These are phyloP conservation scores for Myrmophylax atrothorax DNA, from an alignment of 2,113 vertebrate genomes.

Conservation along the genomic window DNA sequence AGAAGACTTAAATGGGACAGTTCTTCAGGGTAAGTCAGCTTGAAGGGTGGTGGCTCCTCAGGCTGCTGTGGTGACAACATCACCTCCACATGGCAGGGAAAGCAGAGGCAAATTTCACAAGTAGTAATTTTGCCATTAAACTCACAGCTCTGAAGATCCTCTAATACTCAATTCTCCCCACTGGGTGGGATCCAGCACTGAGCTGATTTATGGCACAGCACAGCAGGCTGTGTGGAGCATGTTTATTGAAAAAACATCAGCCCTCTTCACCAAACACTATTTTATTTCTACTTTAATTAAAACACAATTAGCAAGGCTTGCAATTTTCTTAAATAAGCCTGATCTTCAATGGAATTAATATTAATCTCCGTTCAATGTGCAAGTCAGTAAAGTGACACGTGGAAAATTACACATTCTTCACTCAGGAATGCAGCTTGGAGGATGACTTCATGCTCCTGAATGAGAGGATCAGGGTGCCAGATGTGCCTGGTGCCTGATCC, in stretches of 20 bases:
- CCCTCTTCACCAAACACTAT: not conserved
- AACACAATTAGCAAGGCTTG: not conserved
- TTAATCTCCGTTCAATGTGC: not conserved
- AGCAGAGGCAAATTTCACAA: not conserved
- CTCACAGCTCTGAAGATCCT: not conserved
- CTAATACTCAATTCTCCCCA: rapidly evolving
- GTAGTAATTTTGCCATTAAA: not conserved
- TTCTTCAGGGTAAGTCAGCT: not conserved
- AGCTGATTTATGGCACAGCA: not conserved
- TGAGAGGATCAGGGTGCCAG: not conserved
- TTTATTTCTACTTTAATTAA: not conserved
- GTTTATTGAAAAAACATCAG: not conserved
- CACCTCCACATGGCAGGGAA: rapidly evolving
- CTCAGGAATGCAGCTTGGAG: not conserved
- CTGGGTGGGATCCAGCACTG: not conserved
- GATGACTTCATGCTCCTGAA: conserved; percentile 45
- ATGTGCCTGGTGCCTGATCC: not conserved
- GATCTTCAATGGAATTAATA: not conserved
- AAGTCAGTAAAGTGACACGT: not conserved
- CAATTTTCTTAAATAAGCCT: not conserved
- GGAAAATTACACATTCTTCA: conserved; percentile 22
- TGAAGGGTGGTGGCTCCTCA: rapidly evolving
- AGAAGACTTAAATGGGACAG: not conserved
- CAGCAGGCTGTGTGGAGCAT: rapidly evolving
- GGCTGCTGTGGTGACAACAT: rapidly evolving